Conservation (phyloP, 2,888 invertebrate genomes). For the Therioaphis trifolii region DNA sequence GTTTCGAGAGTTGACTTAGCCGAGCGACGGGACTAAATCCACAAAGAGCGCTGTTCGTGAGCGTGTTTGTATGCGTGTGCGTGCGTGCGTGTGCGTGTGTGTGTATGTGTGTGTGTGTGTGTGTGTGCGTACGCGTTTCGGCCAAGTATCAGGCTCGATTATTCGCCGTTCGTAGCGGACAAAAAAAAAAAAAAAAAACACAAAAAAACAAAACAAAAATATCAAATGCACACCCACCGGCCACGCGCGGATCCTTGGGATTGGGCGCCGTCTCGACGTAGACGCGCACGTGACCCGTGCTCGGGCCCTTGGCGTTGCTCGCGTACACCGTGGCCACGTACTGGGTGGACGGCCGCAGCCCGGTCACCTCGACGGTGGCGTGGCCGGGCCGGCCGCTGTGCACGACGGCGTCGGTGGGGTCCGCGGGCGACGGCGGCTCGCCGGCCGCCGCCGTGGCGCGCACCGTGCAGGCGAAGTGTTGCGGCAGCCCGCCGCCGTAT, state of each 20-base stretch:
- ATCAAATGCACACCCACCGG: conserved; percentile 20
- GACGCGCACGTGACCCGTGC: conserved; percentile 66
- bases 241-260: conserved; percentile 51
- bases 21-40: no score
- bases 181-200: neutral
- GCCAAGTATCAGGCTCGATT: no score
- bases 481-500: conserved; percentile 72
- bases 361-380: conserved; percentile 70
- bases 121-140: no score
- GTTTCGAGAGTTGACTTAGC: no score
- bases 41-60: no score
- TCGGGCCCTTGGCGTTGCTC: conserved; percentile 73
- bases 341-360: conserved; percentile 71
- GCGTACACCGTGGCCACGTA: conserved; percentile 71
- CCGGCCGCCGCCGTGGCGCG: conserved; percentile 68
- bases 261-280: conserved; percentile 52
- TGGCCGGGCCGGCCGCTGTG: conserved; percentile 67
- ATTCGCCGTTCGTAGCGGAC: no score
- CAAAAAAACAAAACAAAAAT: neutral
- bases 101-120: no score
- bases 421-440: conserved; percentile 69
- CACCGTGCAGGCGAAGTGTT: conserved; percentile 70
- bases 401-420: no score
- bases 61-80: no score
- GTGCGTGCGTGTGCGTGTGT: no score